These are phyloP conservation scores for Ciconia boyciana DNA, from an alignment of 2,113 vertebrate genomes.

Conservation along the genomic window DNA sequence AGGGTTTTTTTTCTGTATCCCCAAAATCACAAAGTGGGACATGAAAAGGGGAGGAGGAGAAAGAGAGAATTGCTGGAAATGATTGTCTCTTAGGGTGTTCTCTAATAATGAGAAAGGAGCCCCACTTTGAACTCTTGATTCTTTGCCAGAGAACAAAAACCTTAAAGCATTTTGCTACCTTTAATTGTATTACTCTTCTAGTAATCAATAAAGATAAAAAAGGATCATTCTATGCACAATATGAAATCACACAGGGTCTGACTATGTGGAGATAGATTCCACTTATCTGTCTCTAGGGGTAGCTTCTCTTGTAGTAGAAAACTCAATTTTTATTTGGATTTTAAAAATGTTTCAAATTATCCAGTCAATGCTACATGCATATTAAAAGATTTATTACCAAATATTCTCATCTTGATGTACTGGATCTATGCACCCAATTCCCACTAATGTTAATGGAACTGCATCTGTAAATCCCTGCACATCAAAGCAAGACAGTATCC, in stretches of 20 bases:
- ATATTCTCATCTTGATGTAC: conserved; percentile 47
- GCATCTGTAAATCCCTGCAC: neutral
- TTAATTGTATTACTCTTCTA: conserved; percentile 56
- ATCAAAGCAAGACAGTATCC: neutral
- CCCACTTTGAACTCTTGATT: conserved; percentile 3
- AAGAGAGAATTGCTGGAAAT: neutral
- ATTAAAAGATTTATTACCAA: conserved; percentile 61
- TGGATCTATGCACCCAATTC: conserved; percentile 22
- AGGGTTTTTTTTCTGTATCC: neutral
- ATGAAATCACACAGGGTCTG: conserved; percentile 28
- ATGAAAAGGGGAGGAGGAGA: conserved; percentile 15
- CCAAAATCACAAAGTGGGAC: conserved; percentile 16
- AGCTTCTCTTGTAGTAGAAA: conserved; percentile 56
- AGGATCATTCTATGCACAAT: conserved; percentile 17
- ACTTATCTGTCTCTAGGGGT: conserved; percentile 47
- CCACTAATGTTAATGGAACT: neutral
- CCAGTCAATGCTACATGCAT: conserved; percentile 57
- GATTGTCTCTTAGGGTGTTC: neutral
- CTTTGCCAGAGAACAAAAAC: conserved; percentile 1
- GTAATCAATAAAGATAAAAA: conserved; percentile 63
- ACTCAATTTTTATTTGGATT: conserved; percentile 71
- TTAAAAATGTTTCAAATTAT: conserved; percentile 69
- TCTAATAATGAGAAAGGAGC: conserved; percentile 2
- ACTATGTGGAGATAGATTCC: conserved; percentile 26
- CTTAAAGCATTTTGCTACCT: conserved; percentile 18